Percentiles rank a stretch among this genome's conserved stretches.
Evolutionary conservation across 2,113 vertebrate species (phyloP).

Genomic region (Anarrhichthys ocellatus): DNA sequence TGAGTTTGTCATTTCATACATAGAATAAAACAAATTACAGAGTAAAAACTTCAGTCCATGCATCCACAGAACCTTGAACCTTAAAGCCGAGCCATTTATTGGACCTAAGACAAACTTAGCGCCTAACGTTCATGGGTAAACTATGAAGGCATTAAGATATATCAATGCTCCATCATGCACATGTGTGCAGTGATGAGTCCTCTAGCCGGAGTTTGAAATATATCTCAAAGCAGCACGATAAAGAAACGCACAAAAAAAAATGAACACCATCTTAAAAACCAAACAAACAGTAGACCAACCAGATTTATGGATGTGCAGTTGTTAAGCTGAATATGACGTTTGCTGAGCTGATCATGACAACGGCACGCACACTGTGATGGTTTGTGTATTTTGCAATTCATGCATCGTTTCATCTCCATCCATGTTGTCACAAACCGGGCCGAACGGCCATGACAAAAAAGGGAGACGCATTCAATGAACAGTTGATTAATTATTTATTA

Average conservation of each 20-base stretch:
- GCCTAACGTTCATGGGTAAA: background rate
- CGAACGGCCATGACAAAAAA: too few relatives aligned
- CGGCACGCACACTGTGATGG: background rate
- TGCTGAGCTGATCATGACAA: slow-evolving; percentile 13
- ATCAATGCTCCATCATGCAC: too few relatives aligned
- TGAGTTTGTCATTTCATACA: background rate
- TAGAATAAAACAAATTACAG: background rate
- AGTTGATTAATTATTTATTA: too few relatives aligned
- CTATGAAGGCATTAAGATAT: background rate
- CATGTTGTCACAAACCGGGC: too few relatives aligned
- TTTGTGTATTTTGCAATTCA: slow-evolving; percentile 14
- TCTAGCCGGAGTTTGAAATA: too few relatives aligned
- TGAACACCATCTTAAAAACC: background rate
- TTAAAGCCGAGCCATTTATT: too few relatives aligned
- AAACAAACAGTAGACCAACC: background rate
- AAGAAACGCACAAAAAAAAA: too few relatives aligned
- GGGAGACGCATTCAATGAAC: too few relatives aligned
- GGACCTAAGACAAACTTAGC: background rate
- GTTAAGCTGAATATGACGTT: background rate
- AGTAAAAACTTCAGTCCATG: background rate
- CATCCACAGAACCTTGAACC: background rate
- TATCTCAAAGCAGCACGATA: too few relatives aligned
- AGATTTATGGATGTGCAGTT: background rate
- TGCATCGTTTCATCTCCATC: slow-evolving; percentile 1
- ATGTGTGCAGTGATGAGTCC: too few relatives aligned